Percentiles rank a stretch among this genome's conserved stretches.
Conservation (phyloP, 2,888 invertebrate genomes). For the Frankliniella intonsa region DNA sequence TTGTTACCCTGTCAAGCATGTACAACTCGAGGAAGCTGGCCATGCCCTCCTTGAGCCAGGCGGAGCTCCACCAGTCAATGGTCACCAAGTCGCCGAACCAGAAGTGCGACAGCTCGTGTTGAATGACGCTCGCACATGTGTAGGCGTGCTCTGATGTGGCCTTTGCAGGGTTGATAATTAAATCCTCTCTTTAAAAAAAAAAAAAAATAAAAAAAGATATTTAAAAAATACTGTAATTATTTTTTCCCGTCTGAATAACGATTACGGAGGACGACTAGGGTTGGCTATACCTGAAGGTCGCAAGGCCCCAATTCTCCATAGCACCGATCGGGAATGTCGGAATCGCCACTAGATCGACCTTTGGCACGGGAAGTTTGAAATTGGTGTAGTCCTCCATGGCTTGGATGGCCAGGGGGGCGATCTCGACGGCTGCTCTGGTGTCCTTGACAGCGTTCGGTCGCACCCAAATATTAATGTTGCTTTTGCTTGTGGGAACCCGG, state of each 20-base stretch:
- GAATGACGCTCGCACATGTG: neutral
- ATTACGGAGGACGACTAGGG: neutral
- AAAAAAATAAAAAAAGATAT: neutral
- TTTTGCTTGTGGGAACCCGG: neutral
- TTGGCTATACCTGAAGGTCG: neutral
- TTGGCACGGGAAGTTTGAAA: neutral
- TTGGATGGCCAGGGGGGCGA: neutral
- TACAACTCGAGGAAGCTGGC: slow-evolving; percentile 14
- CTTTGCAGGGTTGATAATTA: neutral
- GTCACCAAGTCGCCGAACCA: slow-evolving; percentile 20
- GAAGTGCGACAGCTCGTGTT: neutral
- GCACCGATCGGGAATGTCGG: slow-evolving; percentile 12
- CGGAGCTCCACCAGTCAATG: slow-evolving; percentile 9
- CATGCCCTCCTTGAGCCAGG: slow-evolving; percentile 21
- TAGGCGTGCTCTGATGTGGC: slow-evolving; percentile 12
- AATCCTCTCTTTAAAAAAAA: neutral
- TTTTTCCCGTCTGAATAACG: too few species aligned
- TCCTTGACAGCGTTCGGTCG: neutral
- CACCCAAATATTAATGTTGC: slow-evolving; percentile 6
- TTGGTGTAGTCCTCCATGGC: neutral
- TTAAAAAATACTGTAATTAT: neutral
- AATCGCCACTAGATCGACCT: neutral
- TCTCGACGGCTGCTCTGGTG: neutral
- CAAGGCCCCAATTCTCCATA: slow-evolving; percentile 11
- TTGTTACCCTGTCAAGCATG: neutral